Conservation (phyloP, 1,140 invertebrate species). For the Caligus rogercresseyi region DNA sequence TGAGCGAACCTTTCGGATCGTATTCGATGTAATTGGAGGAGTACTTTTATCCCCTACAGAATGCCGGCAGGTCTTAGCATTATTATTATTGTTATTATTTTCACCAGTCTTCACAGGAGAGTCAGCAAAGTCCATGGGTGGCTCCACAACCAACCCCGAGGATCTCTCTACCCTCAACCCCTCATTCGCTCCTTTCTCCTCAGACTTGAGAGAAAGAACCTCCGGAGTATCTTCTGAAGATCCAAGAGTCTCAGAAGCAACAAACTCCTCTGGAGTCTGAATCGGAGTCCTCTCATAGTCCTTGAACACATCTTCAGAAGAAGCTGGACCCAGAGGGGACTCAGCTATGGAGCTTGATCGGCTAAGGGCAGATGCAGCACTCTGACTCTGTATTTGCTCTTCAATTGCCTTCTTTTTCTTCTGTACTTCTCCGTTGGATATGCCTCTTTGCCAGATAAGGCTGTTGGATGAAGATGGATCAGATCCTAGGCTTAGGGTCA, state of each 20-base stretch:
- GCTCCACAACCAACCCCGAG: neutral
- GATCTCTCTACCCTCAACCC: too few species aligned
- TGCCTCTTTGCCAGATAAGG: constrained; percentile 13
- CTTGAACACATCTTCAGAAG: constrained; percentile 30
- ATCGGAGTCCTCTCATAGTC: constrained; percentile 25
- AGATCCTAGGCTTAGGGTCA: too few species aligned
- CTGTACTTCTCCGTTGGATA: constrained; percentile 20
- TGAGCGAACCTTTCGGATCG: neutral
- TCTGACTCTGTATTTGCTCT: constrained; percentile 22
- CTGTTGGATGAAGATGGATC: too few species aligned
- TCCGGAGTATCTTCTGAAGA: neutral
- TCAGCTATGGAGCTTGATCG: constrained; percentile 25
- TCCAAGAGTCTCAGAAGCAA: neutral
- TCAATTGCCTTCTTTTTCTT: constrained; percentile 23
- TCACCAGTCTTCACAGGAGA: neutral
- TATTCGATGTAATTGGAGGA: neutral
- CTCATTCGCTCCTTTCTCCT: neutral
- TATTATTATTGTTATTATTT: neutral
- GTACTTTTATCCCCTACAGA: too few species aligned
- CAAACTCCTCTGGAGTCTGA: constrained; percentile 25
- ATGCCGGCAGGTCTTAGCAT: too few species aligned
- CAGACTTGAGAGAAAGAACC: neutral
- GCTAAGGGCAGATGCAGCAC: constrained; percentile 20
- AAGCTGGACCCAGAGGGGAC: constrained; percentile 30
- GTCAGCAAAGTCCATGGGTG: neutral